A percentile compares a stretch with the other conserved stretches of the same genome.
These are phyloP conservation scores for Buphagus erythrorhynchus DNA, from an alignment of 2,797 vertebrate species.

Conservation along the genomic window DNA sequence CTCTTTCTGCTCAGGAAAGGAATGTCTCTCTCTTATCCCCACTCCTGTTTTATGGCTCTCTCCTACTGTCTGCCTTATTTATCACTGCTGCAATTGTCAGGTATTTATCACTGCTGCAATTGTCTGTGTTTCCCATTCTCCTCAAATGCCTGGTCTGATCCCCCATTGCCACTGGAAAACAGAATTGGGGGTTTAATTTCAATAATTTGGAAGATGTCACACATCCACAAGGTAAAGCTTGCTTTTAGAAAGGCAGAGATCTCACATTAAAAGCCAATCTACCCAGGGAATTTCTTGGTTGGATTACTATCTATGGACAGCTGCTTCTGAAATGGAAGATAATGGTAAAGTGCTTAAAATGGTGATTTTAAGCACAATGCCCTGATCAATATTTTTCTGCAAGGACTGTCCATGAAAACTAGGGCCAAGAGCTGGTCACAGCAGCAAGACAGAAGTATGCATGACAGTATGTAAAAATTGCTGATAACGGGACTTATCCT, in stretches of 20 bases:
- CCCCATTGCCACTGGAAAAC: fast-evolving
- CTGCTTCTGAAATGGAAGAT: neutral
- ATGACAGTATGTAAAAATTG: neutral
- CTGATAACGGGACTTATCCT: neutral
- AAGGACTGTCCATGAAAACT: neutral
- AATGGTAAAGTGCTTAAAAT: neutral
- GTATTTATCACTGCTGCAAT: neutral
- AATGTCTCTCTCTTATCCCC: neutral
- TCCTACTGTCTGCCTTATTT: neutral
- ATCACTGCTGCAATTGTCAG: neutral
- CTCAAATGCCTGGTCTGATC: neutral
- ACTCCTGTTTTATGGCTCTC: neutral
- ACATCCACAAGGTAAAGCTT: neutral
- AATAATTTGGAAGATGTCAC: neutral
- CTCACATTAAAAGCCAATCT: neutral
- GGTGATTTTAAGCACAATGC: fast-evolving
- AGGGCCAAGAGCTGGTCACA: neutral
- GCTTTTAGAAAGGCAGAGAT: neutral
- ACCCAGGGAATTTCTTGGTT: neutral
- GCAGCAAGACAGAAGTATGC: neutral
- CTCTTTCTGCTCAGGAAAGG: neutral
- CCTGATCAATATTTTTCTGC: neutral
- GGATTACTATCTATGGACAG: neutral
- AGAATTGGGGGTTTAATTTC: neutral
- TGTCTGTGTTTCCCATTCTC: neutral